Base-by-base conservation (phyloP, 2,888 invertebrate species). In the Melolontha melolontha region DNA sequence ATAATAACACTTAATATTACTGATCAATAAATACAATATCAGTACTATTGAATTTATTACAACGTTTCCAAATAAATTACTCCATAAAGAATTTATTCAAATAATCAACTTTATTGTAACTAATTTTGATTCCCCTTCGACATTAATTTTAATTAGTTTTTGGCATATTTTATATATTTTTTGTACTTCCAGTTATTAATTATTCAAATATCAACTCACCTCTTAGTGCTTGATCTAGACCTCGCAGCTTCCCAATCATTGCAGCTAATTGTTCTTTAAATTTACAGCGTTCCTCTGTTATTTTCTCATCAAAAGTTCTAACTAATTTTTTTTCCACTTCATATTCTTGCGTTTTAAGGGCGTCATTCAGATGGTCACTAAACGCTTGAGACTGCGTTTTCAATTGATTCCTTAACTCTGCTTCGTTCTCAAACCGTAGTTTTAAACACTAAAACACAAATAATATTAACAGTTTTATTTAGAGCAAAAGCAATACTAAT, bases 331-430 rank as follows among this genome's bases (percentile, higher is more conserved):
- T 82, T 65, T 87, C 86, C 54, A 87, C 76, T 79, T 87, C 87
- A 50, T 77, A 75, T 72, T 87, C 87, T 40, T 84, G 84, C 7
- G 83, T 75, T 4, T 84, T 82, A 11, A 97, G 84, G 0, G 90
- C 91, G 76, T 93, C 93, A 49, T 87, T 87, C 69, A 94, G 80
- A 73, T 94, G 91, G 79, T 96, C 96, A 55, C 90, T 87, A 81
- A 97, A 96, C 0, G 95, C 91, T 76, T 95, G 94, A 1, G 92
- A 89, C 78, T 97, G 96, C 62, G 93, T 88, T 79, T 93, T 92
- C 68, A 98, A 81, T 77, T 95, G 92, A 11, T 89, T 87, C 50
- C 92, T 89, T 66, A 96, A 82, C 70, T 92, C 91, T 54, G 87
- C 86, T 78, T 96, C 92, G 27, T 90, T 86, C 51, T 90, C 89